Evolutionary conservation across 2,797 vertebrate species (phyloP), one percentile per base, ranked within the genome.

Genomic region (Lophotriccus pileatus): DNA sequence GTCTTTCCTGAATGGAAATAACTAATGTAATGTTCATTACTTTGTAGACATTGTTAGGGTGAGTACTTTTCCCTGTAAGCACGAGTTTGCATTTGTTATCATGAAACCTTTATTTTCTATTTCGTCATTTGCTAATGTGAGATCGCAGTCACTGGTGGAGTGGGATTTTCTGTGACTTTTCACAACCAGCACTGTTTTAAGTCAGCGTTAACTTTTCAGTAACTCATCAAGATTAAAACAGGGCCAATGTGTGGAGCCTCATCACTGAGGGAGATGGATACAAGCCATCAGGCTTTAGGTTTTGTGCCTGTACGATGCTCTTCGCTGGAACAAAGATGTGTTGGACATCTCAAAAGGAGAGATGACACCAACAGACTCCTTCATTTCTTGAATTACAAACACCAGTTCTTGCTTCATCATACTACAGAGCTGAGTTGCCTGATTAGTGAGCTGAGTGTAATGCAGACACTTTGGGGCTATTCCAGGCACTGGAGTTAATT

Each of bases 401-500:
- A 60, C 14, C 9, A 73, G 3, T 90, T n/a, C 85, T 86, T 89
- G 56, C 84, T 67, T 82, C 60, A 58, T 60, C 37, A 18, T 84
- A 3, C 68, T 82, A 20, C 20, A 60, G 77, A 56, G 68, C 47
- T 93, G 81, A 93, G 87, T 77, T 70, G 72, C 70, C 41, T 90
- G 74, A 46, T 82, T 28, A 63, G 74, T 89, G 89, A 94, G 63
- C 72, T 70, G 89, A 55, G 37, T 83, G 72, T 89, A 90, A 87
- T 58, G 72, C 49, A 87, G 43, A 85, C 39, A 5, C 84, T 39
- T 21, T 93, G 86, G 88, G 90, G 77, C 84, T 89, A 23, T 90
- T 93, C 90, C 82, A 85, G 73, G 82, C 82, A 49, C 84, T 91
- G 91, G 44, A 94, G 70, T 63, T 69, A 50, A 60, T 92, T 72